Evolutionary conservation across 2,888 invertebrate species (phyloP).

Genomic region (Catocala fraxini): DNA sequence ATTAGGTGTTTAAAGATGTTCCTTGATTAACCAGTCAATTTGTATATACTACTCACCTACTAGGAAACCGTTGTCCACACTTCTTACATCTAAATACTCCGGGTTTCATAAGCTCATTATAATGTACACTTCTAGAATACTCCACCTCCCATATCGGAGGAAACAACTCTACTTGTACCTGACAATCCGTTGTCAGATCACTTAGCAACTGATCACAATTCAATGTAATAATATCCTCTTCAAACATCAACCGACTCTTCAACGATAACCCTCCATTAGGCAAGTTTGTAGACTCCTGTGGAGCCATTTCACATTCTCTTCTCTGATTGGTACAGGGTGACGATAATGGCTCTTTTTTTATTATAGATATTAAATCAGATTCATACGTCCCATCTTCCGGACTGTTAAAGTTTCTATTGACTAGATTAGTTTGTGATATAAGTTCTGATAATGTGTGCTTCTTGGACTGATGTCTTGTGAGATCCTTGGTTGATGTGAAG

Average conservation of each 20-base stretch:
- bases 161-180: slow-evolving; percentile 41
- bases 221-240: slow-evolving; percentile 26
- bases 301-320: too few species aligned
- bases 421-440: not conserved
- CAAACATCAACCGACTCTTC: slow-evolving; percentile 35
- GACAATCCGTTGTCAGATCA: slow-evolving; percentile 40
- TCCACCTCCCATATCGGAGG: slow-evolving; percentile 13
- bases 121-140: slow-evolving; percentile 49
- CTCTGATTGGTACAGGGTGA: too few species aligned
- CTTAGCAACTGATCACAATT: slow-evolving; percentile 13
- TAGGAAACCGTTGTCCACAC: slow-evolving; percentile 54
- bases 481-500: slow-evolving; percentile 49
- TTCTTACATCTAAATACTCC: slow-evolving; percentile 53
- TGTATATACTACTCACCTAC: slow-evolving; percentile 53
- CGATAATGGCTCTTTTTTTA: not conserved
- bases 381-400: not conserved
- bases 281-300: not conserved
- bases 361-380: slow-evolving; percentile 3
- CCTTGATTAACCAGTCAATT: too few species aligned
- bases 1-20: too few species aligned
- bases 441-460: slow-evolving; percentile 35
- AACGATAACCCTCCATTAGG: slow-evolving; percentile 8
- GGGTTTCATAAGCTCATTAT: slow-evolving; percentile 51
- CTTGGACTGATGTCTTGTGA: slow-evolving; percentile 41
- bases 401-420: slow-evolving; percentile 5